These are phyloP conservation scores for Aradophagus sp. DNA, from an alignment of 1,140 invertebrate genomes.

Conservation along the genomic window DNA sequence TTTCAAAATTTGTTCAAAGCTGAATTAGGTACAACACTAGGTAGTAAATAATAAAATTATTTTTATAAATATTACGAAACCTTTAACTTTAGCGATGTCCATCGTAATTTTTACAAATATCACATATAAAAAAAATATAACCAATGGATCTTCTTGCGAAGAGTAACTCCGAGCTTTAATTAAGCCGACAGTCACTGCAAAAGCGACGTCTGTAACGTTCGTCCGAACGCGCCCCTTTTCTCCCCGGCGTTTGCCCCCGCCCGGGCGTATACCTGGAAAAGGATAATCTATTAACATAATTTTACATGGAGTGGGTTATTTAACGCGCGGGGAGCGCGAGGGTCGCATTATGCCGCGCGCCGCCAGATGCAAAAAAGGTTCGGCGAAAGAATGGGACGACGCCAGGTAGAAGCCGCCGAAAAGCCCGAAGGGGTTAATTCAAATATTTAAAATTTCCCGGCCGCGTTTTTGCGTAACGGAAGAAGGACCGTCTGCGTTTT, in stretches of 20 bases:
- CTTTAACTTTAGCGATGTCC: no score
- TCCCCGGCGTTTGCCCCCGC: constrained; percentile 36
- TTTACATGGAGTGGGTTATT: constrained; percentile 72
- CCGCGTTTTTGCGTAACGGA: constrained; percentile 71
- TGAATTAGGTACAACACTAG: no score
- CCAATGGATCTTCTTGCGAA: not conserved
- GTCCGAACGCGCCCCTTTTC: constrained; percentile 23
- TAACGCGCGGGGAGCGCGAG: constrained; percentile 53
- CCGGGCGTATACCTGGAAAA: constrained; percentile 58
- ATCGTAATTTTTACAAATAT: no score
- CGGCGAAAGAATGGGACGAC: constrained; percentile 68
- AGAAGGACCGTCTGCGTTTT: constrained; percentile 40
- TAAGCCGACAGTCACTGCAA: constrained; percentile 5
- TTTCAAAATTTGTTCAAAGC: no score
- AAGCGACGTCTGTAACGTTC: not conserved
- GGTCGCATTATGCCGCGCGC: constrained; percentile 67
- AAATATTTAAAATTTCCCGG: constrained; percentile 72
- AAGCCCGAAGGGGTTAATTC: constrained; percentile 71
- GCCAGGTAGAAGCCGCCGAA: constrained; percentile 50
- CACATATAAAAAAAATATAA: no score
- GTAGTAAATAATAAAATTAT: no score
- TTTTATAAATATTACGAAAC: no score
- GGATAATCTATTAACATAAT: constrained; percentile 77
- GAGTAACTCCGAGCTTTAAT: constrained; percentile 15
- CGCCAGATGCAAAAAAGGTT: constrained; percentile 74